Conservation (phyloP, 2,888 invertebrate species). For the Cybosia mesomella region DNA sequence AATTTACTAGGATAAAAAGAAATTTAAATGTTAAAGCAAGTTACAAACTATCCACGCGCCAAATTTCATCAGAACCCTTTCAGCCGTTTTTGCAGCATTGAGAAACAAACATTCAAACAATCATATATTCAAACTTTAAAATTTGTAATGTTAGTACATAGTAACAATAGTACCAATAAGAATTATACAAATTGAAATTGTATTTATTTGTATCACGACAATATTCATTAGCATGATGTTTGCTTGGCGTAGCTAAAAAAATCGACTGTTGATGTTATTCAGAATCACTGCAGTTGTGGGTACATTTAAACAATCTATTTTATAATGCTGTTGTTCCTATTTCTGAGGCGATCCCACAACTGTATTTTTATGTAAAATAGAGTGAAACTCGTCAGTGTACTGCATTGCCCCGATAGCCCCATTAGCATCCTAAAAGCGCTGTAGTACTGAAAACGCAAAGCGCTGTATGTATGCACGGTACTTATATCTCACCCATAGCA, state of each 20-base stretch:
- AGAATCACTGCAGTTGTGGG: background rate
- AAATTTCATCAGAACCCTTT: too few relatives aligned
- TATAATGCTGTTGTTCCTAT: background rate
- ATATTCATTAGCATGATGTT: background rate
- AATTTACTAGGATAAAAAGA: too few relatives aligned
- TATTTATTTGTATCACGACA: background rate
- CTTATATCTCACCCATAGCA: too few relatives aligned
- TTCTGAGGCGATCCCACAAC: constrained; percentile 1
- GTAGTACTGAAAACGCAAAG: background rate
- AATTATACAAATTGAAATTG: background rate
- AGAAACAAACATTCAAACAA: background rate
- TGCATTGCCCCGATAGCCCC: background rate
- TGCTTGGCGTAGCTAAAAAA: background rate
- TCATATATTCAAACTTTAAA: background rate
- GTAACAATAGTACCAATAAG: background rate
- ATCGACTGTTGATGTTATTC: constrained; percentile 1
- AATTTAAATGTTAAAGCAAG: too few relatives aligned
- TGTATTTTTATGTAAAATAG: constrained; percentile 1
- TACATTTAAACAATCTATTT: background rate
- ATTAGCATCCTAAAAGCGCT: background rate
- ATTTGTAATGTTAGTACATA: background rate
- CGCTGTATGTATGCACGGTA: background rate
- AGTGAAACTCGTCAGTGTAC: background rate
- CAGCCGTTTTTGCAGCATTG: too few relatives aligned
- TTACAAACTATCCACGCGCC: background rate